Conservation (phyloP, 2,113 vertebrate genomes). For the Scortum barcoo region DNA sequence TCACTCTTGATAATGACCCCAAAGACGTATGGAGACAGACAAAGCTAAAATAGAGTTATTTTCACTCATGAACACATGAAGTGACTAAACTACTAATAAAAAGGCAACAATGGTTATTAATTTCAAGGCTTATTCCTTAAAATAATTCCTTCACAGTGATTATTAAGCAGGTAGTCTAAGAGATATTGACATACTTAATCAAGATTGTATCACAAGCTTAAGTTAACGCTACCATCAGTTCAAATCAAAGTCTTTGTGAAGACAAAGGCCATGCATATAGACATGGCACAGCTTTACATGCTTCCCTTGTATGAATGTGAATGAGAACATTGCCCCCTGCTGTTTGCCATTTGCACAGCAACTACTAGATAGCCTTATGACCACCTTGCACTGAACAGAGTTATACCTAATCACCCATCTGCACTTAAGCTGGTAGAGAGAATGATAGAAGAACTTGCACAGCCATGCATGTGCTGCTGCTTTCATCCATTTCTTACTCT, state of each 20-base stretch:
- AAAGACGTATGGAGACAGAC: background rate
- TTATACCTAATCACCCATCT: background rate
- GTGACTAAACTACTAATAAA: conserved; percentile 8
- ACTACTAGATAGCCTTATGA: background rate
- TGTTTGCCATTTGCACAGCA: conserved; percentile 40
- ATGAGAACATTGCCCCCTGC: conserved; percentile 68
- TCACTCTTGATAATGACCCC: background rate
- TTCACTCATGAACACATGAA: background rate
- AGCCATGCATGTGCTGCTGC: background rate
- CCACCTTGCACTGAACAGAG: background rate
- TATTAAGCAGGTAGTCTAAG: conserved; percentile 19
- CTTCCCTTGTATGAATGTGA: conserved; percentile 10
- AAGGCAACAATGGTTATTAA: conserved; percentile 5
- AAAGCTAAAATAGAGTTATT: background rate
- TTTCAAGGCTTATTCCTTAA: conserved; percentile 8
- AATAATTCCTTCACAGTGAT: conserved; percentile 6
- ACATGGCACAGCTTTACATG: conserved; percentile 22
- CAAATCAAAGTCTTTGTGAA: conserved; percentile 18
- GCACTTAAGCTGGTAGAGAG: conserved; percentile 13
- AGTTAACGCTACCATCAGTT: conserved; percentile 24
- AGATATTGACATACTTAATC: conserved; percentile 18
- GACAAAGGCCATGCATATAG: conserved; percentile 49
- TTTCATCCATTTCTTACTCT: conserved; percentile 27
- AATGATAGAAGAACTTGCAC: conserved; percentile 17
- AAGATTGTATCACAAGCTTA: conserved; percentile 11